Percentiles rank a stretch among this genome's conserved stretches.
phyloP scores from a whole-genome alignment of 2,797 vertebrate species.

The Miichthys miiuy region DNA sequence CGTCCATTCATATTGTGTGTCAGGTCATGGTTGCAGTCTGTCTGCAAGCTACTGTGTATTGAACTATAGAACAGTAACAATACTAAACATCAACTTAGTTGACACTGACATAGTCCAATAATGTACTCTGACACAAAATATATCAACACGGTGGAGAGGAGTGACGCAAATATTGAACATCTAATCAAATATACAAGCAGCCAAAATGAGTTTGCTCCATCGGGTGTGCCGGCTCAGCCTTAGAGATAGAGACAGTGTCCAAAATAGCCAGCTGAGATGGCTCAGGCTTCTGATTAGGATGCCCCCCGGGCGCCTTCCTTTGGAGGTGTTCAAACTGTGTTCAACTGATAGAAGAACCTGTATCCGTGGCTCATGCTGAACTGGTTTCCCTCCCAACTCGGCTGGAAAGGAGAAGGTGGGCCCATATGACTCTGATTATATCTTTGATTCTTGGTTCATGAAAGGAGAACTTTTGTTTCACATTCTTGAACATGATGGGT shows the following conservation, averaged over 20 bases:
- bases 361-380: constrained; percentile 41
- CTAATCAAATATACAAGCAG: neutral
- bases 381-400: constrained; percentile 37
- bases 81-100: neutral
- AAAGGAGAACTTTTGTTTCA: constrained; percentile 78
- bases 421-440: constrained; percentile 83
- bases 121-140: constrained; percentile 3
- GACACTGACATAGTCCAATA: no score
- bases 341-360: neutral
- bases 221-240: no score
- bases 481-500: constrained; percentile 78
- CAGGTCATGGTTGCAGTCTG: neutral
- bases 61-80: neutral
- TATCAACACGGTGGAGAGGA: neutral
- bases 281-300: no score
- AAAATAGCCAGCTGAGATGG: no score
- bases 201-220: no score
- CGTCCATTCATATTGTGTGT: neutral
- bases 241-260: no score
- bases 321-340: no score
- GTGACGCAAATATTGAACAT: neutral
- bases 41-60: neutral
- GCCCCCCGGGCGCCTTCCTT: no score
- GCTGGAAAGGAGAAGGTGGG: constrained; percentile 42
- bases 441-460: constrained; percentile 65